These are phyloP conservation scores for Lutraria rhynchaena DNA, from an alignment of 1,140 invertebrate genomes.

Conservation along the genomic window DNA sequence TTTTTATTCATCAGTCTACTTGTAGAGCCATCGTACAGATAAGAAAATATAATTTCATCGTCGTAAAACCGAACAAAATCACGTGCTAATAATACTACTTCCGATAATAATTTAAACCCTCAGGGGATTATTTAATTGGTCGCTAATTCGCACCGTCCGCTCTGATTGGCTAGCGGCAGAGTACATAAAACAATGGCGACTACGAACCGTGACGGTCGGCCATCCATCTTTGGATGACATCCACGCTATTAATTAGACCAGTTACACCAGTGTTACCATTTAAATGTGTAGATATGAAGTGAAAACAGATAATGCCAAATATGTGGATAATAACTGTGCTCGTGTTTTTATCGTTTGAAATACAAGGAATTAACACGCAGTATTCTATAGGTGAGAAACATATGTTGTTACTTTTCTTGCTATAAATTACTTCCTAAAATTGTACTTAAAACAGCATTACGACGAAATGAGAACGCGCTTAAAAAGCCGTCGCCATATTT, in stretches of 20 bases:
- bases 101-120: too few relatives aligned
- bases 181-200: background rate
- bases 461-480: too few relatives aligned
- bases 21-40: too few relatives aligned
- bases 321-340: conserved; percentile 17
- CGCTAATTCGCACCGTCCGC: conserved; percentile 26
- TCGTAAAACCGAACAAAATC: too few relatives aligned
- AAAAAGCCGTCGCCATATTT: too few relatives aligned
- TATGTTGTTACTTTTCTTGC: background rate
- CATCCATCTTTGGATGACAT: conserved; percentile 23
- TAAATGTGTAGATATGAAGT: conserved; percentile 11
- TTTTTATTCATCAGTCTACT: too few relatives aligned
- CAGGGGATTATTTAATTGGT: background rate
- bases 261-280: background rate
- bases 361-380: conserved; percentile 23
- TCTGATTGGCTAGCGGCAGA: conserved; percentile 3
- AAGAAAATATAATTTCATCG: too few relatives aligned
- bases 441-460: too few relatives aligned
- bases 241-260: conserved; percentile 23
- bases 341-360: background rate
- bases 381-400: background rate
- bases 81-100: too few relatives aligned
- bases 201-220: conserved; percentile 15
- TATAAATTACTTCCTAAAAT: background rate
- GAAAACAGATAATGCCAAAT: conserved; percentile 2